Evolutionary conservation across 2,797 vertebrate species (phyloP).

Genomic region (Characodon lateralis): DNA sequence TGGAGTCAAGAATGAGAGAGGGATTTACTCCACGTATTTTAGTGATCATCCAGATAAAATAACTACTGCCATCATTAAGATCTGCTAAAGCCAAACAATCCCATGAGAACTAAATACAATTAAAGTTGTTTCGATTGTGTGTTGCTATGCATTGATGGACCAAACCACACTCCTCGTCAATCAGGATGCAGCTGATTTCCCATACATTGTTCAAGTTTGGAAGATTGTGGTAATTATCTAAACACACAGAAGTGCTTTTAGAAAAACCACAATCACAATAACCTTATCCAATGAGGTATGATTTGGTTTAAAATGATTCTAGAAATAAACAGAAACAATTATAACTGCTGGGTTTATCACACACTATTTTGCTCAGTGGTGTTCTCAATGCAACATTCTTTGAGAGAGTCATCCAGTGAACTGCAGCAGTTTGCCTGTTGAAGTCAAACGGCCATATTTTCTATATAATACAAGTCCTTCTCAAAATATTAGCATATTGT

Average conservation of each 20-base stretch:
- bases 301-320: background rate
- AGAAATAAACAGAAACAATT: background rate
- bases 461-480: background rate
- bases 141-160: background rate
- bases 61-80: slow-evolving; percentile 1
- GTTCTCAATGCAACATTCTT: background rate
- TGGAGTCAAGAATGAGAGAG: background rate
- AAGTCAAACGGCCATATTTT: slow-evolving; percentile 4
- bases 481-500: too few species aligned
- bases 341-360: background rate
- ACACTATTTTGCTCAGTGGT: background rate
- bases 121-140: background rate
- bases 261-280: background rate
- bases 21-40: background rate
- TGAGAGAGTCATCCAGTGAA: background rate
- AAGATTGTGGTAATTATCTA: background rate
- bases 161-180: background rate
- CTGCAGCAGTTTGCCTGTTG: background rate
- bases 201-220: background rate
- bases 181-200: background rate
- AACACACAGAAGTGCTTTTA: background rate
- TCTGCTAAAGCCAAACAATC: slow-evolving; percentile 8
- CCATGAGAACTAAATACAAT: background rate
- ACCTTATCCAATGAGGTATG: background rate
- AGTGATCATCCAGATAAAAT: slow-evolving; percentile 14